A percentile compares a stretch with the other conserved stretches of the same genome.
Conservation (phyloP, 2,113 vertebrate species). For the Labrus mixtus region DNA sequence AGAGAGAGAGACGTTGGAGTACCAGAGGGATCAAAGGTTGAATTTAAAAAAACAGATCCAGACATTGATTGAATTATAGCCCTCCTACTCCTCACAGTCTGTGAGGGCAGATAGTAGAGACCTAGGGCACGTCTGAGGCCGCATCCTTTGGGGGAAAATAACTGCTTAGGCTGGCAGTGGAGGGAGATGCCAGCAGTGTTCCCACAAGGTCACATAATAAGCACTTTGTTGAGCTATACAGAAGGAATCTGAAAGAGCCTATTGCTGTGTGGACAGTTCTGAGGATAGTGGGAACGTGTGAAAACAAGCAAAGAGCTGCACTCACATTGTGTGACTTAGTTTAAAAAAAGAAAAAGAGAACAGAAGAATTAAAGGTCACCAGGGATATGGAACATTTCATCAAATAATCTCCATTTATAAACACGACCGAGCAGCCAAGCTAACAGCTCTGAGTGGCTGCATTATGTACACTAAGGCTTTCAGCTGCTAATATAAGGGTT, state of each 20-base stretch:
- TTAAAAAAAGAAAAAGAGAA: background rate
- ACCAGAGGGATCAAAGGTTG: conserved; percentile 5
- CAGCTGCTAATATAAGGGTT: too few relatives aligned
- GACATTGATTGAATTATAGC: conserved; percentile 32
- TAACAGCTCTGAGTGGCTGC: too few relatives aligned
- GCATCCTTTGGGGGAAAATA: conserved; percentile 20
- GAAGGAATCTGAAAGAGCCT: background rate
- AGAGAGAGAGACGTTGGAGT: conserved; percentile 13
- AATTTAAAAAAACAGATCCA: background rate
- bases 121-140: conserved; percentile 16
- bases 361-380: background rate
- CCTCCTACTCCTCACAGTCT: background rate
- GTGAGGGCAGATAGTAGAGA: conserved; percentile 9
- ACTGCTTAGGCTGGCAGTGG: conserved; percentile 14
- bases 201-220: conserved; percentile 37
- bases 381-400: too few relatives aligned
- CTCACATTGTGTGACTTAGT: background rate
- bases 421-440: too few relatives aligned
- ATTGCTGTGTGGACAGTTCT: background rate
- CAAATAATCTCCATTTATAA: too few relatives aligned
- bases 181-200: conserved; percentile 28
- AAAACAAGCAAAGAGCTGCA: background rate
- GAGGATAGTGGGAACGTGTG: background rate
- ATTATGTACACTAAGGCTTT: too few relatives aligned
- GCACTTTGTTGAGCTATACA: conserved; percentile 2